Conservation (phyloP, 2,888 invertebrate genomes). For the Dryococelus australis region DNA sequence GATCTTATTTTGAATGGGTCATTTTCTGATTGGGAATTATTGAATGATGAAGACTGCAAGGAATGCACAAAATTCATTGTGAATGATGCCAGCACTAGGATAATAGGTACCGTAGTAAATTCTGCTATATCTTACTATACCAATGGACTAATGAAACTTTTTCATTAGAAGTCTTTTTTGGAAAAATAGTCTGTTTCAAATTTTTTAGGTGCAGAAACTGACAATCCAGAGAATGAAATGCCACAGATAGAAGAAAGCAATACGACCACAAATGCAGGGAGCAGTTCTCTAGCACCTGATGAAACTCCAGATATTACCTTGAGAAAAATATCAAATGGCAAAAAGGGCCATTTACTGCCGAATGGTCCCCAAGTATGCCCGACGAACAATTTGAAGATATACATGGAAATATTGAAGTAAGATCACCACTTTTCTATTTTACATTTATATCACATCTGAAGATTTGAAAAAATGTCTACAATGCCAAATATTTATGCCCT, state of each 20-base stretch:
- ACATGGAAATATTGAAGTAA: neutral
- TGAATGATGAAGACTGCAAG: neutral
- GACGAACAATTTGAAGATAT: neutral
- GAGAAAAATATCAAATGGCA: slow-evolving; percentile 1
- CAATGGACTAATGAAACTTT: neutral
- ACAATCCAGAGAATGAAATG: neutral
- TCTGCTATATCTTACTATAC: neutral
- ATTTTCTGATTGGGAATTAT: neutral
- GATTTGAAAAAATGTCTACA: neutral
- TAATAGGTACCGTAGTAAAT: slow-evolving; percentile 3
- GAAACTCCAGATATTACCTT: neutral
- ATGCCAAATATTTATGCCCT: neutral
- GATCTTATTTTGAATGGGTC: neutral
- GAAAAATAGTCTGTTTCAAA: neutral
- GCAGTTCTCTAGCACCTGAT: neutral
- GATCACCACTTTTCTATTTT: neutral
- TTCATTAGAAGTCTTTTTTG: neutral
- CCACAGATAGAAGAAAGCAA: neutral
- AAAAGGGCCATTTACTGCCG: neutral
- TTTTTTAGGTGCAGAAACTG: neutral
- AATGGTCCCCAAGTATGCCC: neutral
- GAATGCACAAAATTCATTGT: neutral
- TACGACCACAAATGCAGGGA: neutral
- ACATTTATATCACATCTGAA: neutral
- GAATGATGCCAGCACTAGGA: neutral